Base-by-base conservation (phyloP, 2,888 invertebrate genomes). In the Cacoxenus indagator region DNA sequence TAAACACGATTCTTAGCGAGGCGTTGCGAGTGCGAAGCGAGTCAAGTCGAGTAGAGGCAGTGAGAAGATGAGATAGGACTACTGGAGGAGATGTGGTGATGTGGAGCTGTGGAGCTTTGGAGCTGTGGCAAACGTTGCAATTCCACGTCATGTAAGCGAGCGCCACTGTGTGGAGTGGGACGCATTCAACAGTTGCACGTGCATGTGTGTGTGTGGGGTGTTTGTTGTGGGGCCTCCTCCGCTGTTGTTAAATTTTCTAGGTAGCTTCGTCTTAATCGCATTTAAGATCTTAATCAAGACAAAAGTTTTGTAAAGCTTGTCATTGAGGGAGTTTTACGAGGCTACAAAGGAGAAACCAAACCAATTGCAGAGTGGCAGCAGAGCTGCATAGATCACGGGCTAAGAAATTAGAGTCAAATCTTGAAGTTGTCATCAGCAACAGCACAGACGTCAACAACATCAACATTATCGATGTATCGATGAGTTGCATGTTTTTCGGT, bases 1-100 rank as follows among this genome's bases (percentile, higher is more conserved):
- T 81, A 82, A 82, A 82, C 82, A 82, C 82, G 82, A 82, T 81
- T 83, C 83, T 80, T 78, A 82, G 78, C 80, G 73, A 81, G 82
- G 80, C 80, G 80, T 81, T 62, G 75, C 55, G 27, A 78, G 68
- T 67, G 70, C 37, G 29, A 46, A 62, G 27, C 67, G 43, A 54
- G 31, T 69, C n/a, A n/a, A n/a, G n/a, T n/a, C n/a, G n/a, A n/a
- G n/a, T n/a, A n/a, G n/a, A n/a, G n/a, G n/a, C n/a, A n/a, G n/a
- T n/a, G n/a, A 37, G 8, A 14, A 2, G 37, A 37, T 37, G 37
- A 8, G 37, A 37, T 37, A 14, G 4, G n/a, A n/a, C n/a, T n/a
- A n/a, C n/a, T n/a, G n/a, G 37, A 37, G 8, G 37, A 31, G 37
- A 37, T 37, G 37, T 14, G 37, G 14, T 37, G 37, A 11, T 37